Evolutionary conservation across 2,797 vertebrate species (phyloP), one percentile per base, ranked within the genome.

Genomic region (Allobates femoralis): DNA sequence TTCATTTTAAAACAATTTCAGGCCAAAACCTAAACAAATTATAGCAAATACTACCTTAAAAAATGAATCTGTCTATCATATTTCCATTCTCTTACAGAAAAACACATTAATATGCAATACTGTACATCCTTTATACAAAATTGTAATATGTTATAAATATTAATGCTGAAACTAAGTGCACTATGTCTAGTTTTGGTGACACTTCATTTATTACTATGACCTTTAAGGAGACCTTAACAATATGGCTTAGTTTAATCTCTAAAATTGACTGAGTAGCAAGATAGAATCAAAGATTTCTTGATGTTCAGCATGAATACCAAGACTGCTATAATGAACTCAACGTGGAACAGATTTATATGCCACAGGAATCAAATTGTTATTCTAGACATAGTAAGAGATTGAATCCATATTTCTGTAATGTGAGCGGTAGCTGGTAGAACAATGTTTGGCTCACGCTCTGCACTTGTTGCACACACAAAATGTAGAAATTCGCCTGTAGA

Each of bases 141-240:
- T 56, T 71, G 18, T 56, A 82, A 82, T 82, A 82, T 82, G 21
- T 71, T 71, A 82, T 82, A 71, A 82, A 82, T 82, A 82, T 82
- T 71, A 82, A 82, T 82, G 80, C 21, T 4, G 28, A 26, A 53
- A 55, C 30, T 71, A 56, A 56, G 80, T 71, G 64, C 50, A 53
- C 62, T 16, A 37, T 41, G 50, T 71, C 80, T 82, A 34, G 80
- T 71, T 71, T 55, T 82, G 21, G 80, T 71, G 66, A 82, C 80
- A 69, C 66, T 55, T 82, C 80, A 82, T 82, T 82, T 82, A 82
- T 82, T 71, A 71, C 80, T n/a, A n/a, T 56, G 64, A 82, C 80
- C 80, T 82, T 82, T 62, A 82, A 62, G 66, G 19, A 69, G 64
- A 71, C 80, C 66, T 82, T 69, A 82, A 82, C 62, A 71, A 82